Evolutionary conservation across 92 coral and sea anemone species (phyloP).

Genomic region (Parazoanthus darwini): DNA sequence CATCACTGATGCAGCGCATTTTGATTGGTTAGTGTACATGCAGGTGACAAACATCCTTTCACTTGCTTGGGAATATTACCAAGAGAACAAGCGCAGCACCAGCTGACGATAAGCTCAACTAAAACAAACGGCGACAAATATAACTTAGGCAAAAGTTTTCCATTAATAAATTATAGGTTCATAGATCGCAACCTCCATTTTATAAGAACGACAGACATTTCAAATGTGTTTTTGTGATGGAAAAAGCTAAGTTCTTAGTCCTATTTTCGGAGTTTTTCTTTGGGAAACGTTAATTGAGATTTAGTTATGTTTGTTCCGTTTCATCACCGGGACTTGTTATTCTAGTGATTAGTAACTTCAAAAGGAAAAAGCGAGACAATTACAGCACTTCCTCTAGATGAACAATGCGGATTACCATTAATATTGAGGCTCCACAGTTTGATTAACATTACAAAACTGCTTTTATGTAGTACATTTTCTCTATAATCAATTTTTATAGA

Average conservation of each 20-base stretch:
- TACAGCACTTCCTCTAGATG: neutral
- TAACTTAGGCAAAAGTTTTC: no score
- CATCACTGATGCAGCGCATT: no score
- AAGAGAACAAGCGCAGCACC: no score
- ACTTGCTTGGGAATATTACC: no score
- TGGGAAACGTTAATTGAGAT: no score
- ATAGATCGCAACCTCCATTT: no score
- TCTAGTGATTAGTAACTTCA: neutral
- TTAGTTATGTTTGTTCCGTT: neutral
- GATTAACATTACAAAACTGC: neutral
- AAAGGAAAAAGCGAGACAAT: neutral
- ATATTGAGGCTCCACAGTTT: neutral
- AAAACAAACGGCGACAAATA: no score
- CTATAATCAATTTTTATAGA: neutral
- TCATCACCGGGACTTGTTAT: neutral
- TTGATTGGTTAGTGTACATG: no score
- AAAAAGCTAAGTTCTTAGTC: neutral
- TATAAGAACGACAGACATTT: no score
- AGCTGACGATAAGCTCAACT: no score
- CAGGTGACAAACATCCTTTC: no score
- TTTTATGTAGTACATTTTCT: neutral
- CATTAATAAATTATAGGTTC: no score
- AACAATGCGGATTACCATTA: neutral
- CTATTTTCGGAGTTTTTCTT: neutral
- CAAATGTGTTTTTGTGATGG: neutral